Conservation (phyloP, 2,888 invertebrate genomes). For the Lepidocyrtoides sp. region DNA sequence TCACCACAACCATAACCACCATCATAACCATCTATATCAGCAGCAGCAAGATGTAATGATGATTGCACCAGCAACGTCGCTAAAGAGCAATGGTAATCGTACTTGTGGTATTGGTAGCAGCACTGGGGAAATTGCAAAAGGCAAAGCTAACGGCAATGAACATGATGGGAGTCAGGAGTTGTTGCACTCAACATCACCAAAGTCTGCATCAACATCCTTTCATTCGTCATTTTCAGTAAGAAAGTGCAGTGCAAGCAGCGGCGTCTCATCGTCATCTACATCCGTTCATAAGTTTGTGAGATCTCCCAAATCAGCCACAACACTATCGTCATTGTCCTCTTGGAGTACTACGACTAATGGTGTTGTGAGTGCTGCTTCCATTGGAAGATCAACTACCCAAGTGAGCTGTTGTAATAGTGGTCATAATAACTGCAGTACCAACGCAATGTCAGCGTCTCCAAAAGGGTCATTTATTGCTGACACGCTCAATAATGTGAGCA, state of each 20-base stretch:
- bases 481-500: not conserved
- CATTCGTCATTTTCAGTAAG: constrained; percentile 65
- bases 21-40: constrained; percentile 42
- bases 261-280: constrained; percentile 69
- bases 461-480: constrained; percentile 11
- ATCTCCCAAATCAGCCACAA: constrained; percentile 54
- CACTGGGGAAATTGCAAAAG: constrained; percentile 73
- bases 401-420: constrained; percentile 29
- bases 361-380: constrained; percentile 31
- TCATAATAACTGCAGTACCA: constrained; percentile 7
- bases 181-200: constrained; percentile 68
- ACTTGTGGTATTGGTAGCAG: constrained; percentile 58
- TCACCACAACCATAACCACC: constrained; percentile 60
- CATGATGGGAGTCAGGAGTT: constrained; percentile 70
- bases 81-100: constrained; percentile 46
- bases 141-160: constrained; percentile 68
- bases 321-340: constrained; percentile 68
- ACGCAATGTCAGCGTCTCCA: constrained; percentile 7
- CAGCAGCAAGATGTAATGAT: constrained; percentile 48
- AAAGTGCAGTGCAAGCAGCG: constrained; percentile 81
- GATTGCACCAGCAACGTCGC: constrained; percentile 55
- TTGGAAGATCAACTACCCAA: not conserved
- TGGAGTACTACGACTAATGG: constrained; percentile 57
- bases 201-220: constrained; percentile 46
- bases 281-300: constrained; percentile 70